Evolutionary conservation across 1,140 invertebrate genomes (phyloP), one percentile per base, ranked within the genome.

Genomic region (Pentalonia nigronervosa): DNA sequence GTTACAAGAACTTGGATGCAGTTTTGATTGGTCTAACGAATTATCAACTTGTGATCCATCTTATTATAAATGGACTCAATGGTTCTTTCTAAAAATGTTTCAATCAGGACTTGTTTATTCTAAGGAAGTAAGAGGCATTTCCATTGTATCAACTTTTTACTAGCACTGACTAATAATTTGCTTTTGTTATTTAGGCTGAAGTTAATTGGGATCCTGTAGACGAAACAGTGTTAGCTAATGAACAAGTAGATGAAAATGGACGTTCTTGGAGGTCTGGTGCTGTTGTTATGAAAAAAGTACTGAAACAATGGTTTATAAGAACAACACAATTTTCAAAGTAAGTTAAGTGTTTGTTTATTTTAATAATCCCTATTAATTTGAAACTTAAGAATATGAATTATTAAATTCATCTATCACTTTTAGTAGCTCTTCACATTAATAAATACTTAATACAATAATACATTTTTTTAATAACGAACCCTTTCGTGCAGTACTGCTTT

Each of bases 131-230:
- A 95, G 94, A 94, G 94, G n/a, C 30, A 45, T 90, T 76, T 67
- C 11, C 11, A 90, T 93, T 93, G 45, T 92, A 81, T 88, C 0
- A 30, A 48, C 67, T 88, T 21, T 84, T 93, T 50, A 88, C 21
- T n/a, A 60, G 23, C 20, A 45, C n/a, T 45, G 17, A 67, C 7
- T 30, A 60, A 67, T 45, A 30, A 47, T 41, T 60, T 45, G 17
- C 9, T 45, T 45, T 60, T n/a, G 20, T 94, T 60, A 94, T 94
- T 76, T 90, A 98, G 97, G 97, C 98, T 34, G 96, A 97, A 94
- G 99, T 99, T 0, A 99, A 99, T 96, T 99, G 99, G 99, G 99
- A 99, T 96, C 99, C 99, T 0, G 96, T 99, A 2, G 99, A 99
- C 96, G 95, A 98, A 95, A 99, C 99, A 25, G 99, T 99, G 11